Evolutionary conservation across 1,140 invertebrate species (phyloP), one percentile per base, ranked within the genome.

Genomic region (Aphaenogaster ashmeadi): DNA sequence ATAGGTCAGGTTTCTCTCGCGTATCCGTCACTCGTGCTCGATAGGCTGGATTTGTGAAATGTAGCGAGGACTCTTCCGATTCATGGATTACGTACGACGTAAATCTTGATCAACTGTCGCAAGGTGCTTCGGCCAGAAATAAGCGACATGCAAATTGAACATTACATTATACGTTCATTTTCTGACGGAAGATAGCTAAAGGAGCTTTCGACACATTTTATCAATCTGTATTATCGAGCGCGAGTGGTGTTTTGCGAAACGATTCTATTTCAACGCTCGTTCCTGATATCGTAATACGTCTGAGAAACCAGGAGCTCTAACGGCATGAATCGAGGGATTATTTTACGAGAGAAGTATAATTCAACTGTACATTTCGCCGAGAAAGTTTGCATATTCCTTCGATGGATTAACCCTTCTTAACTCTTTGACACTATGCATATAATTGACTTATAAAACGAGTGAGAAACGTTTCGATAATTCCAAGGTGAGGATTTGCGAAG

Each of bases 1-100:
- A 69, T 69, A 47, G 66, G 41, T 69, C 66, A 67, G 38, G 27
- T 27, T 21, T 67, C 38, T 67, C n/a, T 21, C 64, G 38, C n/a
- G 38, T 66, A 27, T 0, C 5, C 15, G 5, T 27, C n/a, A n/a
- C 11, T 69, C 9, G 41, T 15, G 41, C 2, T 69, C 21, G 11
- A 69, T 27, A 69, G 41, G 47, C 21, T 50, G 3, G 6, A 50
- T 50, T 50, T 15, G 44, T 44, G 9, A 44, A 41, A 66, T 36
- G 33, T 36, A n/a, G 5, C 60, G 60, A 36, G 15, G 21, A 41
- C 3, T 67, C n/a, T 6, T 41, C 36, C 15, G 4, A 66, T 44
- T 44, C 64, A 6, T 21, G 64, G n/a, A 67, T 67, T 66, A 66
- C 8, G 8, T 4, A 8, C 21, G 47, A 33, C 2, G 21, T 47